Base-by-base conservation (phyloP, 2,888 invertebrate genomes). In the Plusia festucae region DNA sequence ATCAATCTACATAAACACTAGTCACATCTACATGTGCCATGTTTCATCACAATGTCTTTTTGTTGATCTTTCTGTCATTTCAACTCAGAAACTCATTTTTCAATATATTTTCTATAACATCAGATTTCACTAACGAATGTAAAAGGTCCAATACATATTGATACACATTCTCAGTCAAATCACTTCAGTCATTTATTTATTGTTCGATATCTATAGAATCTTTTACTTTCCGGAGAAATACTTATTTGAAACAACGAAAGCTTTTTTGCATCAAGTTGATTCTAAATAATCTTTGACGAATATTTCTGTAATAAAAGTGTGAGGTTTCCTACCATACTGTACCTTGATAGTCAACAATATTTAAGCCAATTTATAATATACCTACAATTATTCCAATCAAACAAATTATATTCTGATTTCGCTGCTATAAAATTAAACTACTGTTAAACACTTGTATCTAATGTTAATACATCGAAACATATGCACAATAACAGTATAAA, bases 11-110 rank as follows among this genome's bases (percentile, higher is more conserved):
- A 24, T 46, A 24, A 16, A 67, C 68, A 83, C 89, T 91, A 90
- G 90, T 91, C 91, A 80, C 86, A 87, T 80, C 65, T 69, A 62
- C 66, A 78, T 85, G 90, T 91, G 91, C 90, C 90, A 91, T 90
- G 81, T 71, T 76, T 73, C 60, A 57, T 66, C 53, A 54, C 46
- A 64, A 56, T 63, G 51, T 18, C 49, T 62, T 30, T 53, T 24
- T 32, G 1, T 55, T 49, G 8, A 24, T 34, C 9, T 32, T 62
- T 65, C 9, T 61, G 22, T 46, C 15, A 51, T 53, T 53, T 53
- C 16, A 46, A 49, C 58, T 22, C 46, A 60, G 18, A 52, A 0
- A 15, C 40, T 63, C n/a, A 22, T 8, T 52, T 34, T 44, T 24
- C 22, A 30, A n/a, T n/a, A n/a, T 30, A 30, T 30, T 40, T 40